These are phyloP conservation scores for Nasonia longicornis DNA, from an alignment of 1,140 invertebrate genomes.

Conservation along the genomic window DNA sequence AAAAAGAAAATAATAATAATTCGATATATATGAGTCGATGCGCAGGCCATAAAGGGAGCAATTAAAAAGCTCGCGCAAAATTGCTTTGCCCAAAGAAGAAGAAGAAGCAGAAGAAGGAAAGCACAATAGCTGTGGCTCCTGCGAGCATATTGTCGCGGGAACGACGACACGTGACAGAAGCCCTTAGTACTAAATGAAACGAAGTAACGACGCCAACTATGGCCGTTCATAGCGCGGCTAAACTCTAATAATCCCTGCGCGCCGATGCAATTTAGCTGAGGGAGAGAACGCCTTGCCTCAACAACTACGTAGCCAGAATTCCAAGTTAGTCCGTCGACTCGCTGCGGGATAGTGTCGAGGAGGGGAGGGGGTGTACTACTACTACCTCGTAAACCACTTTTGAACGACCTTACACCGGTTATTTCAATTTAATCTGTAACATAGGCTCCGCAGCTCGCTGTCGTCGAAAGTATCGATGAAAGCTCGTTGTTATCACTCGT, in stretches of 20 bases:
- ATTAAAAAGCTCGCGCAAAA: neutral
- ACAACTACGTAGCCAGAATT: constrained; percentile 51
- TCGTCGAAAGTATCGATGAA: no score
- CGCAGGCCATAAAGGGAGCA: neutral
- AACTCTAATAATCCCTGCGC: constrained; percentile 56
- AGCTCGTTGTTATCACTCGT: no score
- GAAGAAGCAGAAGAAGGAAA: neutral
- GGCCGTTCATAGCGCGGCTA: constrained; percentile 48
- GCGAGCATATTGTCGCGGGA: neutral
- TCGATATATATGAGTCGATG: neutral
- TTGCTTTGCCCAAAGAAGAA: neutral
- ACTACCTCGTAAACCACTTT: neutral
- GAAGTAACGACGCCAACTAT: constrained; percentile 49
- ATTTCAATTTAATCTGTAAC: neutral
- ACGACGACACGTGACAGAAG: neutral
- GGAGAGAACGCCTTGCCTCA: constrained; percentile 4
- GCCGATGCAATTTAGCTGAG: constrained; percentile 53
- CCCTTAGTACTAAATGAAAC: constrained; percentile 19
- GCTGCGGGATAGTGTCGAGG: neutral
- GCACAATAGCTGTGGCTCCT: neutral
- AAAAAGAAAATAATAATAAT: neutral
- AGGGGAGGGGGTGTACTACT: no score
- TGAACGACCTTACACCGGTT: neutral
- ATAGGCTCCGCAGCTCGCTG: neutral
- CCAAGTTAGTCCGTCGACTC: constrained; percentile 42